Percentiles rank a stretch among this genome's conserved stretches.
phyloP scores from a whole-genome alignment of 2,888 invertebrate species.

The Gortyna flavago region DNA sequence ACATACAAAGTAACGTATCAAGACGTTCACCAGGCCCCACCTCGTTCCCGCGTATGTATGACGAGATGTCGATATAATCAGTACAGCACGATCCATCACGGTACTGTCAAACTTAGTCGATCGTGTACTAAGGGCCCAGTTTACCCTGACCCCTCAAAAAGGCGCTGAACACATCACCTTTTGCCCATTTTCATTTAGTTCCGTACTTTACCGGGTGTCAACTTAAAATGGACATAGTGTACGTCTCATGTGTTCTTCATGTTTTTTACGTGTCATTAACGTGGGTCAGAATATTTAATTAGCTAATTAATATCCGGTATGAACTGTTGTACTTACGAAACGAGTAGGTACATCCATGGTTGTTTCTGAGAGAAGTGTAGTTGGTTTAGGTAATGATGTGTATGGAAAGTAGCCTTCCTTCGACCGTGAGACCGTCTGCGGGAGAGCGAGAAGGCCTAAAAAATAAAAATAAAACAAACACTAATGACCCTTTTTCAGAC shows the following conservation, averaged over 20 bases:
- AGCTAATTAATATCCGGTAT: slow-evolving; percentile 70
- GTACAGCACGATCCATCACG: slow-evolving; percentile 79
- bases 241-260: slow-evolving; percentile 66
- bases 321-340: slow-evolving; percentile 52
- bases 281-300: slow-evolving; percentile 74
- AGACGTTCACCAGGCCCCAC: slow-evolving; percentile 23
- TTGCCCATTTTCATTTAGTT: neutral
- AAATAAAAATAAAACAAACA: neutral
- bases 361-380: slow-evolving; percentile 29
- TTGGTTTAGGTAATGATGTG: slow-evolving; percentile 30
- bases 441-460: neutral
- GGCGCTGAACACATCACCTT: slow-evolving; percentile 6
- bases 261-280: slow-evolving; percentile 71
- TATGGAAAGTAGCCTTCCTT: slow-evolving; percentile 23
- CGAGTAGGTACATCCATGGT: slow-evolving; percentile 52
- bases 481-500: neutral
- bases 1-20: slow-evolving; percentile 11
- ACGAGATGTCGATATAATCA: slow-evolving; percentile 75
- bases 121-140: slow-evolving; percentile 65
- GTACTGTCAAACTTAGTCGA: slow-evolving; percentile 77
- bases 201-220: neutral
- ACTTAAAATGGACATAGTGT: neutral
- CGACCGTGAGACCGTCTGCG: slow-evolving; percentile 16
- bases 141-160: slow-evolving; percentile 16
- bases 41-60: slow-evolving; percentile 48